phyloP scores from a whole-genome alignment of 2,113 vertebrate genomes.

The Antidorcas marsupialis region DNA sequence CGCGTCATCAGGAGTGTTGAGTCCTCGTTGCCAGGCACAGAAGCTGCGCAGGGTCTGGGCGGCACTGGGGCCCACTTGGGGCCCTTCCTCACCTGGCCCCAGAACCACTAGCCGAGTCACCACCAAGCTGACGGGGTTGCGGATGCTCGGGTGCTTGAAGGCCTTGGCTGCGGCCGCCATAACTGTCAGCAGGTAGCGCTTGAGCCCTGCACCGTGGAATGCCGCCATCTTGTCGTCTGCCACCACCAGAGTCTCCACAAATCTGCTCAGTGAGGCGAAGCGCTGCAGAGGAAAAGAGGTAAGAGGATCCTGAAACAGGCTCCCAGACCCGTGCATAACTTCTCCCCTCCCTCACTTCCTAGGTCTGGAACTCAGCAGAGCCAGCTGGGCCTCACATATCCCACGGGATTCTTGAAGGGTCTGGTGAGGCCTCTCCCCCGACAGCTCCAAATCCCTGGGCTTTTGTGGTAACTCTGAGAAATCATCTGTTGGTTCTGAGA shows the following conservation, averaged over 20 bases:
- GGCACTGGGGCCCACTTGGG: conserved; percentile 73
- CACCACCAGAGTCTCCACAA: conserved; percentile 82
- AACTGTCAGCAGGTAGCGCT: conserved; percentile 79
- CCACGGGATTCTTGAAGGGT: not conserved
- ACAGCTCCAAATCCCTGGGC: not conserved
- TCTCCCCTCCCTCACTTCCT: not conserved
- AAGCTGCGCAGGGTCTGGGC: conserved; percentile 81
- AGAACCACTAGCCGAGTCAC: conserved; percentile 80
- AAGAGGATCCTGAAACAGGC: not conserved
- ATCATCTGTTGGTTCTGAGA: conserved; percentile 35
- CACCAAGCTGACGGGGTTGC: conserved; percentile 77
- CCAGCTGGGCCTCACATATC: not conserved
- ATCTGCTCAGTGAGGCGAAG: conserved; percentile 78
- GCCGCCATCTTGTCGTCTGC: conserved; percentile 79
- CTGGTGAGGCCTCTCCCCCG: not conserved
- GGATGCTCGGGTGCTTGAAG: conserved; percentile 81
- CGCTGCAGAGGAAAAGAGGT: conserved; percentile 58
- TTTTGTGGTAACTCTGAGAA: conserved; percentile 18
- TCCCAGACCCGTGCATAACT: not conserved
- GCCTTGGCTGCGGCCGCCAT: conserved; percentile 77
- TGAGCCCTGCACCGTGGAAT: conserved; percentile 76
- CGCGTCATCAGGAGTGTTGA: conserved; percentile 76
- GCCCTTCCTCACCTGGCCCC: conserved; percentile 72
- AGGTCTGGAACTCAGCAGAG: conserved; percentile 20
- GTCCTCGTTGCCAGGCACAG: conserved; percentile 79